These are phyloP conservation scores for Pseudomugil tenellus DNA, from an alignment of 2,797 vertebrate species.

Conservation along the genomic window DNA sequence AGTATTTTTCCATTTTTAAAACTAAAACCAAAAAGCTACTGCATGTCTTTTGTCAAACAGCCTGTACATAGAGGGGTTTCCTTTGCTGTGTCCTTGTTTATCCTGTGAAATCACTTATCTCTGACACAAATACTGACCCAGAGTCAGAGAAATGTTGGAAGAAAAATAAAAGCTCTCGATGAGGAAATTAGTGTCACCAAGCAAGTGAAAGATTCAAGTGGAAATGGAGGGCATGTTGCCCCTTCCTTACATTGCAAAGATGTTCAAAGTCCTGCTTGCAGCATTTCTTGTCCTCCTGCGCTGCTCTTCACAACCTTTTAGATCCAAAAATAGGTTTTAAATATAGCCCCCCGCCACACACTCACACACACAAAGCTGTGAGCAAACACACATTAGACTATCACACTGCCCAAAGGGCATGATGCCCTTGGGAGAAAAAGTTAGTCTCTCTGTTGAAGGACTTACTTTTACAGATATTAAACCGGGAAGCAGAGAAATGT, in stretches of 20 bases:
- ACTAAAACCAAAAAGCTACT: no score
- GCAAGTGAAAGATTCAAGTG: neutral
- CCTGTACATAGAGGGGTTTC: no score
- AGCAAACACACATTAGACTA: constrained; percentile 6
- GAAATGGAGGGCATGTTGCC: no score
- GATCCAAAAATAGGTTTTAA: constrained; percentile 41
- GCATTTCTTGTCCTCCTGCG: constrained; percentile 24
- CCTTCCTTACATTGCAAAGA: constrained; percentile 21
- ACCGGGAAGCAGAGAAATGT: neutral
- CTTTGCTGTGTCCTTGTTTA: no score
- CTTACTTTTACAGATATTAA: neutral
- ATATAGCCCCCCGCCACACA: constrained; percentile 24
- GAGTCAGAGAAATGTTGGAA: neutral
- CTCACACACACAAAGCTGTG: constrained; percentile 2
- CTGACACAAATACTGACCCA: neutral
- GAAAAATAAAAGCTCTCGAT: neutral
- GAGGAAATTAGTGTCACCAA: neutral
- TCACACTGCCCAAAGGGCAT: constrained; percentile 26
- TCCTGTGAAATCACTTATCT: neutral
- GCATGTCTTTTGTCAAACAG: no score
- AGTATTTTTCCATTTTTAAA: no score
- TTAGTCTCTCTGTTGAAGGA: neutral
- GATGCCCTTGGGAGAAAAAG: constrained; percentile 17
- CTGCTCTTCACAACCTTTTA: constrained; percentile 47
- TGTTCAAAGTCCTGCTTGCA: constrained; percentile 11